Percentiles rank a stretch among this genome's conserved stretches.
Evolutionary conservation across 2,797 vertebrate genomes (phyloP).

Genomic region (Schizopygopsis malacanthus): DNA sequence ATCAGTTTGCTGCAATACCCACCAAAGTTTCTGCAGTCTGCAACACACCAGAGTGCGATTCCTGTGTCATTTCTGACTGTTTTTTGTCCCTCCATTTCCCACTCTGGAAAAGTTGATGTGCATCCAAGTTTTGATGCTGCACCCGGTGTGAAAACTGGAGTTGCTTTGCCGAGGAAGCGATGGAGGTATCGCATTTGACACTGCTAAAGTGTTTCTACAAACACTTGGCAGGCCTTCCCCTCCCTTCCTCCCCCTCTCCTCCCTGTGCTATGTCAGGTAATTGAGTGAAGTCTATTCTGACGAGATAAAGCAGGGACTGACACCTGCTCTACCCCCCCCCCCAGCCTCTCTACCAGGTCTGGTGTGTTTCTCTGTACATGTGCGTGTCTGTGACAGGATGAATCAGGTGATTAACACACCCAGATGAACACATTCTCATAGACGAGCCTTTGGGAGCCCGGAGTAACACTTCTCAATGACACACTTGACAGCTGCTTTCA

Average conservation of each 20-base stretch:
- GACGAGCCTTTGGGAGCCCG: conserved; percentile 43
- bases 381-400: conserved; percentile 39
- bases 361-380: conserved; percentile 30
- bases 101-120: conserved; percentile 56
- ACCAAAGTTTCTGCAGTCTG: conserved; percentile 30
- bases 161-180: conserved; percentile 59
- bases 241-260: conserved; percentile 46
- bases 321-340: conserved; percentile 41
- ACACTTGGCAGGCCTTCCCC: conserved; percentile 60
- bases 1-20: conserved; percentile 6
- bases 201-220: conserved; percentile 69
- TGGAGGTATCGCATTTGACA: conserved; percentile 64
- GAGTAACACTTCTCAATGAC: conserved; percentile 58
- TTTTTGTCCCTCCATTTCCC: conserved; percentile 46
- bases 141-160: conserved; percentile 58
- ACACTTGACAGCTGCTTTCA: conserved; percentile 48
- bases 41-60: conserved; percentile 32
- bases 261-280: conserved; percentile 60
- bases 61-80: conserved; percentile 47
- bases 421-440: conserved; percentile 56
- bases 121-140: conserved; percentile 59
- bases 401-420: conserved; percentile 56
- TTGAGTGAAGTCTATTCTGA: conserved; percentile 56
- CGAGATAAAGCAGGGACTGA: conserved; percentile 51
- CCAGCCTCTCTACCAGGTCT: conserved; percentile 22